These are phyloP conservation scores for Prosopocoilus inquinatus DNA, from an alignment of 2,888 invertebrate genomes.

Conservation along the genomic window DNA sequence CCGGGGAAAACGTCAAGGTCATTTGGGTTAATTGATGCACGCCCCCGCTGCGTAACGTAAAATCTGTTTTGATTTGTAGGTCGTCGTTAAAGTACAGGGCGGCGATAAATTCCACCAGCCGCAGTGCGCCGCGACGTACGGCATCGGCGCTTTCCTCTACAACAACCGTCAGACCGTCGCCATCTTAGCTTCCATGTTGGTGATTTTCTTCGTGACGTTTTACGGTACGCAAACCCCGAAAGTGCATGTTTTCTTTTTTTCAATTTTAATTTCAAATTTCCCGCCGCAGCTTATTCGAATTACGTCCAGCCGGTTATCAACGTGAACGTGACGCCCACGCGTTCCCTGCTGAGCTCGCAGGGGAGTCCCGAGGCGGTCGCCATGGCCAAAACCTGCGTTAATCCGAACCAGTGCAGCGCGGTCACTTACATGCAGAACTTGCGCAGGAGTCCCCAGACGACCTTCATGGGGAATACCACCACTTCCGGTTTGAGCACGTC, in stretches of 20 bases:
- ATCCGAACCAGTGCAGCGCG: neutral
- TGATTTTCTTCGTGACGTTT: constrained; percentile 43
- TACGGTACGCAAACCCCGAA: constrained; percentile 39
- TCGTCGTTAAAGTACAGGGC: constrained; percentile 25
- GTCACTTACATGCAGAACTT: neutral
- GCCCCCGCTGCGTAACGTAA: too few relatives aligned
- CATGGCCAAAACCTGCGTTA: neutral
- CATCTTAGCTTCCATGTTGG: constrained; percentile 36
- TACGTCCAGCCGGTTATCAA: constrained; percentile 47
- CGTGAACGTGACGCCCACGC: constrained; percentile 37
- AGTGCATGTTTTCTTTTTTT: neutral
- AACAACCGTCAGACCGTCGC: constrained; percentile 29
- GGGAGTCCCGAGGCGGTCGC: neutral
- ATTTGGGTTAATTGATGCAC: neutral
- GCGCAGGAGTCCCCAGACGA: neutral
- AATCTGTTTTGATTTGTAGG: constrained; percentile 10
- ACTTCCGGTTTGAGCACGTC: constrained; percentile 4
- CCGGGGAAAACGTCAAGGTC: constrained; percentile 42
- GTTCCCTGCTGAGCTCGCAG: constrained; percentile 18
- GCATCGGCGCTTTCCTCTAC: constrained; percentile 28
- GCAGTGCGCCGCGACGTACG: constrained; percentile 23
- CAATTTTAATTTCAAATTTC: constrained; percentile 16
- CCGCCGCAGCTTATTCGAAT: constrained; percentile 43
- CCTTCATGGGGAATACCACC: neutral
- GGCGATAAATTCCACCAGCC: constrained; percentile 27